Conservation (phyloP, 2,113 vertebrate species). For the Saccopteryx bilineata region DNA sequence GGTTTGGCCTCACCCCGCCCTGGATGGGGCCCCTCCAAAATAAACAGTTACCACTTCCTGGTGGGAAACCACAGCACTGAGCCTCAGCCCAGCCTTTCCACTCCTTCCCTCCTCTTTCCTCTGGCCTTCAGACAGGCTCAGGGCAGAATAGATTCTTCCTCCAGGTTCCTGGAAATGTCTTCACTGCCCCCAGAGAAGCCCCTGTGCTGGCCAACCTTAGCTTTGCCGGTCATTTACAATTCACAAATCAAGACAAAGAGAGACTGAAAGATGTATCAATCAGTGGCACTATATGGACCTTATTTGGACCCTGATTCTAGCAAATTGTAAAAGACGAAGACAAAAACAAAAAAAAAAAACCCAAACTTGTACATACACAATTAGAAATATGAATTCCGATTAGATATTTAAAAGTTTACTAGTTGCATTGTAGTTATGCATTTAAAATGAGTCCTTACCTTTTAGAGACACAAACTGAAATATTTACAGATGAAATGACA, state of each 20-base stretch:
- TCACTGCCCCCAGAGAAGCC: background rate
- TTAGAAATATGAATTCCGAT: conserved; percentile 5
- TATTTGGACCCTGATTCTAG: background rate
- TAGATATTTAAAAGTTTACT: conserved; percentile 13
- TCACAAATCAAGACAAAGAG: background rate
- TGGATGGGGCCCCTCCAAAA: too few species aligned
- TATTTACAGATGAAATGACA: background rate
- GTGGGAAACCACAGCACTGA: background rate
- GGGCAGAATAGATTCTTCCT: background rate
- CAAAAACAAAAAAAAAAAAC: background rate
- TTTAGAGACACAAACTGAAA: conserved; percentile 7
- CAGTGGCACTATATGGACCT: background rate
- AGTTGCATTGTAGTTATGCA: background rate
- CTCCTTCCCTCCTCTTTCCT: background rate
- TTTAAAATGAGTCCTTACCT: background rate
- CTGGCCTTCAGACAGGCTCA: background rate
- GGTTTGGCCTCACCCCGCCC: background rate
- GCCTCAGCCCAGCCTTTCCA: background rate
- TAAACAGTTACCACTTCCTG: background rate
- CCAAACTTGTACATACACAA: background rate
- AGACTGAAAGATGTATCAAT: background rate
- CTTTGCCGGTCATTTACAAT: background rate
- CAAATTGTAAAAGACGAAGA: background rate
- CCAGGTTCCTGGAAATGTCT: background rate
- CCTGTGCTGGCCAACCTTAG: background rate